Evolutionary conservation across 2,797 vertebrate genomes (phyloP).

Genomic region (Jordanella pulchra): DNA sequence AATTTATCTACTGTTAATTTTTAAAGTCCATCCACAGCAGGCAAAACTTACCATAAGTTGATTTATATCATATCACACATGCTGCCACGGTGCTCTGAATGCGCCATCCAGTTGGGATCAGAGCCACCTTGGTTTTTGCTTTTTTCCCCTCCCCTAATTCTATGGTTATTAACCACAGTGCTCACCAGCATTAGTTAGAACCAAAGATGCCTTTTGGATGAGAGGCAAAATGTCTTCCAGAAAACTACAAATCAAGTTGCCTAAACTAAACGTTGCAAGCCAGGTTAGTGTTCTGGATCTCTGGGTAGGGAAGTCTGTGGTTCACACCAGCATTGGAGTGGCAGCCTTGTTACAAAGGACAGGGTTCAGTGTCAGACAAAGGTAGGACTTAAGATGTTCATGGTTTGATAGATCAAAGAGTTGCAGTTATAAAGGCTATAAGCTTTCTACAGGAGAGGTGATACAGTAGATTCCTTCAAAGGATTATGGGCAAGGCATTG

Average conservation of each 20-base stretch:
- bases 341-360: conserved; percentile 14
- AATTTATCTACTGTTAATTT: not conserved
- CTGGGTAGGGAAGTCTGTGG: conserved; percentile 35
- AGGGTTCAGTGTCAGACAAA: conserved; percentile 45
- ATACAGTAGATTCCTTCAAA: conserved; percentile 18
- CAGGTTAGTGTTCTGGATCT: conserved; percentile 23
- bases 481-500: conserved; percentile 26
- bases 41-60: not conserved
- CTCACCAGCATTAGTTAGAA: too few species aligned
- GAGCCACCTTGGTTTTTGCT: too few species aligned
- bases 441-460: conserved; percentile 32
- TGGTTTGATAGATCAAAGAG: conserved; percentile 62
- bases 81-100: too few species aligned
- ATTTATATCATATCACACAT: not conserved
- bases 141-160: too few species aligned
- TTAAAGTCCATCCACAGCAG: not conserved
- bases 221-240: too few species aligned
- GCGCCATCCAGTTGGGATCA: too few species aligned
- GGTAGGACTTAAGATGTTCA: conserved; percentile 46
- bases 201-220: too few species aligned
- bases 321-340: conserved; percentile 74
- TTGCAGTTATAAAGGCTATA: conserved; percentile 22
- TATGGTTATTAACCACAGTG: too few species aligned
- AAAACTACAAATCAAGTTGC: too few species aligned
- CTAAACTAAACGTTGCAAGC: too few species aligned